Evolutionary conservation across 2,113 vertebrate genomes (phyloP).

Genomic region (Thryonomys swinderianus): DNA sequence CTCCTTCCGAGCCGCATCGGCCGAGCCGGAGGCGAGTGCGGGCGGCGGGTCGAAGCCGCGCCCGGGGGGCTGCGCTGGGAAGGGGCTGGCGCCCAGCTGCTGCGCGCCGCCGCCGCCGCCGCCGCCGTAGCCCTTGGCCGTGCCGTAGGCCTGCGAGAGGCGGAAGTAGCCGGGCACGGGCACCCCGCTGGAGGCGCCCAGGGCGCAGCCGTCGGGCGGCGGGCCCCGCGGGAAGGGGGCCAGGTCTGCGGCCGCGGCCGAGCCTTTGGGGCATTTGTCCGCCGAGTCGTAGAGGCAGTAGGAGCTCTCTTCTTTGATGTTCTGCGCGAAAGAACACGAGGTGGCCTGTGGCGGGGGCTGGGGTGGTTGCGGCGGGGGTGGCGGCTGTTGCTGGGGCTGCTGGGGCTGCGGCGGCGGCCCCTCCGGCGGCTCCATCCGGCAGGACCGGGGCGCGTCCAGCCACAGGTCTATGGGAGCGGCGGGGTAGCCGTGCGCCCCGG

Average conservation of each 20-base stretch:
- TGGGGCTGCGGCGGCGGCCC: conserved; percentile 75
- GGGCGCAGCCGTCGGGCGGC: conserved; percentile 88
- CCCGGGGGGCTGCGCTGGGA: conserved; percentile 89
- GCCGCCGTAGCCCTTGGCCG: conserved; percentile 90
- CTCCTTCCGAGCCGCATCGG: conserved; percentile 90
- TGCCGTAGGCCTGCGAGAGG: conserved; percentile 96
- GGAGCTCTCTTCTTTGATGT: conserved; percentile 97
- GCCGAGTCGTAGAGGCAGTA: conserved; percentile 98
- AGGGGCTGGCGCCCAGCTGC: conserved; percentile 89
- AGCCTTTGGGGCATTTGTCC: conserved; percentile 95
- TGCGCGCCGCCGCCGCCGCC: conserved; percentile 76
- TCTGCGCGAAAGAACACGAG: conserved; percentile 95
- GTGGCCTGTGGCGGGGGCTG: conserved; percentile 91
- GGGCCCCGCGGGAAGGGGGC: conserved; percentile 90
- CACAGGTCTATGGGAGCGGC: conserved; percentile 95
- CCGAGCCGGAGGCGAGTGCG: conserved; percentile 86
- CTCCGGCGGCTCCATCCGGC: conserved; percentile 93
- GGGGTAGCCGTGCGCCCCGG: conserved; percentile 91
- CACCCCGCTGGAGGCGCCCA: conserved; percentile 88
- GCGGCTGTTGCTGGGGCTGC: conserved; percentile 88
- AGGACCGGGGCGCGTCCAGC: conserved; percentile 95
- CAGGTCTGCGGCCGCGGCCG: conserved; percentile 89
- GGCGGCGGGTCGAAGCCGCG: conserved; percentile 90
- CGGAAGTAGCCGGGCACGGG: conserved; percentile 99
- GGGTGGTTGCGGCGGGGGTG: conserved; percentile 83